Percentiles rank a stretch among this genome's conserved stretches.
Evolutionary conservation across 2,888 invertebrate genomes (phyloP).

Genomic region (Aricia artaxerxes): DNA sequence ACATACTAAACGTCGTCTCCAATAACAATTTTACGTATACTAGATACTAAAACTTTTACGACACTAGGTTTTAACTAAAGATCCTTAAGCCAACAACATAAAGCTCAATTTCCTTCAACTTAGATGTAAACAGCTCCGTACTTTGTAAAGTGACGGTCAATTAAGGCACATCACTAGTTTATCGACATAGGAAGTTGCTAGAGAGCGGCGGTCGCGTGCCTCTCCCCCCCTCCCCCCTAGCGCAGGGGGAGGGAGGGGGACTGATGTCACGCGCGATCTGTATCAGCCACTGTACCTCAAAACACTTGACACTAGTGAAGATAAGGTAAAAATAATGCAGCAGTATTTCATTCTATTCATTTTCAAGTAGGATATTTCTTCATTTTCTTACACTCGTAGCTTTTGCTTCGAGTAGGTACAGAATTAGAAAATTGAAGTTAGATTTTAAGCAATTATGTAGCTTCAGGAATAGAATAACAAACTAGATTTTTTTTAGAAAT

Average conservation of each 20-base stretch:
- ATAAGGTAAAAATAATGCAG: not conserved
- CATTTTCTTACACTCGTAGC: too few species aligned
- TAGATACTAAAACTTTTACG: not conserved
- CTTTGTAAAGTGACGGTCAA: conserved; percentile 27
- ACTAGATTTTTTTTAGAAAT: too few species aligned
- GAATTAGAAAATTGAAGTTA: too few species aligned
- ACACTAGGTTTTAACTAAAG: not conserved
- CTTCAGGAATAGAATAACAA: too few species aligned
- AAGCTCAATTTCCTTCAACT: not conserved
- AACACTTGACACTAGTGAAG: conserved; percentile 15
- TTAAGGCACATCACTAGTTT: conserved; percentile 20
- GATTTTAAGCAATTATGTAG: too few species aligned
- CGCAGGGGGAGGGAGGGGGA: conserved; percentile 53
- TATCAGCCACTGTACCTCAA: conserved; percentile 51
- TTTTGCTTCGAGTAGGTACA: too few species aligned
- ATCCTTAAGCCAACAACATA: not conserved
- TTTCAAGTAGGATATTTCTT: not conserved
- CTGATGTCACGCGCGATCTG: conserved; percentile 46
- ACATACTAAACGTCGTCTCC: not conserved
- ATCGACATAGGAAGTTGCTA: conserved; percentile 28
- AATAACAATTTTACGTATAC: not conserved
- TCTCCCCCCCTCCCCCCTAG: conserved; percentile 56
- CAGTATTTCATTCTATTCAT: not conserved
- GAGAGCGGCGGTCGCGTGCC: conserved; percentile 66
- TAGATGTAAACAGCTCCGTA: not conserved